These are phyloP conservation scores for Dreissena polymorpha DNA, from an alignment of 1,140 invertebrate genomes.

Conservation along the genomic window DNA sequence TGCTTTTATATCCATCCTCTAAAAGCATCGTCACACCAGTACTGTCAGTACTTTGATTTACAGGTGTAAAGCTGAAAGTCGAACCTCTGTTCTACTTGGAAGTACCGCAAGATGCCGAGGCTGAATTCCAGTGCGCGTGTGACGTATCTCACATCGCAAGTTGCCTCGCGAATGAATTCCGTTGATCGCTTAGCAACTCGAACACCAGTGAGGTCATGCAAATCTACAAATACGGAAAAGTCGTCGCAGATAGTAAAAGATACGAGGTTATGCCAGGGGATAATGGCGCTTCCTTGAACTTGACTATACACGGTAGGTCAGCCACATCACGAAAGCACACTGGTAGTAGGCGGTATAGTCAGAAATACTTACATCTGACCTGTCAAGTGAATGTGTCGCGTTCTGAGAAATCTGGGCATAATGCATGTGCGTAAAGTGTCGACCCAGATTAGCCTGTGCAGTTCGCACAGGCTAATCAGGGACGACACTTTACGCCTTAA, in stretches of 20 bases:
- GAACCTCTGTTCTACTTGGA: conserved; percentile 34
- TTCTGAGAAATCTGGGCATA: too few species aligned
- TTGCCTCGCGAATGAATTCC: conserved; percentile 25
- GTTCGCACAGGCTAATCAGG: too few species aligned
- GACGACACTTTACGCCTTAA: too few species aligned
- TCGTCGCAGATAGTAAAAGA: background rate
- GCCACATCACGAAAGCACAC: background rate
- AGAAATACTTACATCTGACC: too few species aligned
- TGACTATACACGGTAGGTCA: conserved; percentile 34
- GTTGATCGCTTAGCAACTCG: conserved; percentile 20
- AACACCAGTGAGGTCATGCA: background rate
- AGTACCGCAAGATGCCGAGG: conserved; percentile 28
- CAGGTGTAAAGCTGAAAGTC: conserved; percentile 24
- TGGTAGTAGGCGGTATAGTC: background rate
- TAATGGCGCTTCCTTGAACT: conserved; percentile 10
- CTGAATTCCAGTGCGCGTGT: conserved; percentile 45
- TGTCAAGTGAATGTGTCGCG: too few species aligned
- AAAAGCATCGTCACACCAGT: too few species aligned
- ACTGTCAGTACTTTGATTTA: too few species aligned
- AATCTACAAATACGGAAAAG: conserved; percentile 20
- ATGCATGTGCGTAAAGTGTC: too few species aligned
- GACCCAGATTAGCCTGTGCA: too few species aligned
- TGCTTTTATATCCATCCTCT: too few species aligned
- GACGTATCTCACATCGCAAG: background rate
- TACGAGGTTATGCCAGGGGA: conserved; percentile 1